Percentiles rank a stretch among this genome's conserved stretches.
Conservation (phyloP, 2,888 invertebrate species). For the Melieria omissa region DNA sequence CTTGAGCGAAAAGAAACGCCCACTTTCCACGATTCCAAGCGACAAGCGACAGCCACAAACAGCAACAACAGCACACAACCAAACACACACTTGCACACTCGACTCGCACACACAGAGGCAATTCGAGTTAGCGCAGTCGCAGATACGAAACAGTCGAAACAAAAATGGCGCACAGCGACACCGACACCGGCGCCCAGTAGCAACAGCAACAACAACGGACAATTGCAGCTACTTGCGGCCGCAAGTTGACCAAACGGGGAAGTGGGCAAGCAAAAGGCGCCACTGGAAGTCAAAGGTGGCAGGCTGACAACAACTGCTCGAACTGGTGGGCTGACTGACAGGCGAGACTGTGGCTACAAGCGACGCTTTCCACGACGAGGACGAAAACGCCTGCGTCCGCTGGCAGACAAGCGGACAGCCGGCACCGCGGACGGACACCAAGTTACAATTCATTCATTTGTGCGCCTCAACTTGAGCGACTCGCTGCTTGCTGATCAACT, state of each 20-base stretch:
- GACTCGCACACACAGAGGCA: background rate
- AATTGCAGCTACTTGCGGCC: no score
- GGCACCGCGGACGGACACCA: conserved; percentile 3
- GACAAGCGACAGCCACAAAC: conserved; percentile 2
- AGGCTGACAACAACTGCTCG: background rate
- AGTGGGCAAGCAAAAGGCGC: background rate
- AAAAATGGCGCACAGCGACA: conserved; percentile 40
- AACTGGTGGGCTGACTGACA: background rate
- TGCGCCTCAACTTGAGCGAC: conserved; percentile 18
- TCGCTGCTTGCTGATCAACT: background rate
- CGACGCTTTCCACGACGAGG: conserved; percentile 19
- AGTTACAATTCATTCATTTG: conserved; percentile 1
- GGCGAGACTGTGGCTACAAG: background rate
- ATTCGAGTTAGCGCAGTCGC: conserved; percentile 12
- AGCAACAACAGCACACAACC: background rate
- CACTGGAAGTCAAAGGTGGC: background rate
- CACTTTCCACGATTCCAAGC: conserved; percentile 37
- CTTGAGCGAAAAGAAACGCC: conserved; percentile 28
- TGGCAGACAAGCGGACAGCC: background rate
- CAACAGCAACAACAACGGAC: conserved; percentile 22
- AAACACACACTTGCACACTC: background rate
- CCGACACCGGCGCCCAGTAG: conserved; percentile 2
- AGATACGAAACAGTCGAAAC: conserved; percentile 1
- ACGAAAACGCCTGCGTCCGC: background rate
- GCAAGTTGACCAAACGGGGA: background rate